Percentiles rank a stretch among this genome's conserved stretches.
Conservation (phyloP, 1,140 invertebrate species). For the Lanistes nyassanus region DNA sequence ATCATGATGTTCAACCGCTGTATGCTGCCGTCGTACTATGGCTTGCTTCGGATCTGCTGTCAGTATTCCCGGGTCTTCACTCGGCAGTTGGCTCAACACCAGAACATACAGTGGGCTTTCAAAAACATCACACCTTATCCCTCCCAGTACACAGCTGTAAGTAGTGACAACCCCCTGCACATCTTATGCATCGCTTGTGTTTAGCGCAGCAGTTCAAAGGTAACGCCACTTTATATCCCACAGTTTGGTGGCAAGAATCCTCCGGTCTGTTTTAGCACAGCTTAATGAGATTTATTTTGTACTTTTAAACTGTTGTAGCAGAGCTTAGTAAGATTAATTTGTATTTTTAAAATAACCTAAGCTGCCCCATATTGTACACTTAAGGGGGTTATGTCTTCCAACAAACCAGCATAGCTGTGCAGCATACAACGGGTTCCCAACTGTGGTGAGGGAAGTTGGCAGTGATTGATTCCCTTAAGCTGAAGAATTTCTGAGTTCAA, state of each 20-base stretch:
- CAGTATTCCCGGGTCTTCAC: slow-evolving; percentile 86
- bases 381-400: no score
- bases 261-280: no score
- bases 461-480: no score
- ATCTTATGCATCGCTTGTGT: not conserved
- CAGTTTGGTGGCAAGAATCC: not conserved
- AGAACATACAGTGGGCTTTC: slow-evolving; percentile 96
- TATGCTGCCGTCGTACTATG: slow-evolving; percentile 95
- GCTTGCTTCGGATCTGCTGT: slow-evolving; percentile 87
- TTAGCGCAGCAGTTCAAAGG: not conserved
- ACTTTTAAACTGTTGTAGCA: no score
- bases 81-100: slow-evolving; percentile 86
- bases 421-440: no score
- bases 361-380: no score
- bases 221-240: not conserved
- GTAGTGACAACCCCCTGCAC: slow-evolving; percentile 21
- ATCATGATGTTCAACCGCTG: slow-evolving; percentile 91
- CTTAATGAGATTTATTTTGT: no score
- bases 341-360: no score
- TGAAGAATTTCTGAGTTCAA: no score
- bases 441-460: no score
- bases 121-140: slow-evolving; percentile 95
- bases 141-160: slow-evolving; percentile 86
- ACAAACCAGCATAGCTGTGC: no score
- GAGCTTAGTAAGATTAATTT: no score